Evolutionary conservation across 2,888 invertebrate species (phyloP).

Genomic region (Heliconius hortense): DNA sequence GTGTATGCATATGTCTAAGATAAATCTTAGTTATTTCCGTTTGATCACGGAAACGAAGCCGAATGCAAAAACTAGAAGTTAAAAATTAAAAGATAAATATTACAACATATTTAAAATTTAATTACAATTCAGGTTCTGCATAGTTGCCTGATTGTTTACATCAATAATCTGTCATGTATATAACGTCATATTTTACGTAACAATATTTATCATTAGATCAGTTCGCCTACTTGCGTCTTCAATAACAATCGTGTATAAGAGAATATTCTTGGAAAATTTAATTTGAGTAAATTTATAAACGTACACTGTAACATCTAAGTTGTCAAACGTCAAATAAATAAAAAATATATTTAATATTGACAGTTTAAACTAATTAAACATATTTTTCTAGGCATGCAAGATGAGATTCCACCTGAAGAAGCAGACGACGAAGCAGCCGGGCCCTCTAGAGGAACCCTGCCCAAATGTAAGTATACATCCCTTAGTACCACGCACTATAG

Average conservation of each 20-base stretch:
- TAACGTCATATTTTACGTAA: slow-evolving; percentile 46
- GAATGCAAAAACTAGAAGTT: neutral
- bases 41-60: neutral
- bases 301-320: neutral
- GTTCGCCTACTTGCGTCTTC: slow-evolving; percentile 39
- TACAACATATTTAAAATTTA: slow-evolving; percentile 5
- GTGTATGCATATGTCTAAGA: neutral
- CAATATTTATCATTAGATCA: slow-evolving; percentile 44
- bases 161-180: slow-evolving; percentile 21
- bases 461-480: slow-evolving; percentile 36
- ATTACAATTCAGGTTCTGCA: neutral
- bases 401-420: slow-evolving; percentile 37
- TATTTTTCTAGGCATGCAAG: slow-evolving; percentile 38
- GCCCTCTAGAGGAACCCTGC: slow-evolving; percentile 34
- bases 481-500: neutral
- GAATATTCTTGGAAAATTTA: slow-evolving; percentile 13
- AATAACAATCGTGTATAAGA: slow-evolving; percentile 35
- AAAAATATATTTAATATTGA: neutral
- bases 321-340: slow-evolving; percentile 11
- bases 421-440: slow-evolving; percentile 38
- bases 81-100: neutral
- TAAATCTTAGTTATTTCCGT: neutral
- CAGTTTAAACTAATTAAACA: neutral
- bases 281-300: neutral
- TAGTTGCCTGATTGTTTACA: slow-evolving; percentile 29